Evolutionary conservation across 1,140 invertebrate species (phyloP).

Genomic region (Bactericera cockerelli): DNA sequence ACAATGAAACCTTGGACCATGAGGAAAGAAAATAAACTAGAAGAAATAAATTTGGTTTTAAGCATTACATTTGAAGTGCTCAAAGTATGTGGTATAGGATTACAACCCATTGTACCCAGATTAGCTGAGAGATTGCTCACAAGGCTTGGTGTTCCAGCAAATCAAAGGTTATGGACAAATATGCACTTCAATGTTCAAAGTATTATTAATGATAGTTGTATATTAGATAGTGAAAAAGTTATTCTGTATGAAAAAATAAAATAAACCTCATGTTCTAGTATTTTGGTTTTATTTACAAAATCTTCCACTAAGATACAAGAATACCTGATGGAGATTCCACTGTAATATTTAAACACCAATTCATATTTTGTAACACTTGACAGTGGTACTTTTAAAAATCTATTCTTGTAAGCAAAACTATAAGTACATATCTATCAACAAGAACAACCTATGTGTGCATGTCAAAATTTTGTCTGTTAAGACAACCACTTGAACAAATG

Average conservation of each 20-base stretch:
- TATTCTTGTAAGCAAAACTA: too few species aligned
- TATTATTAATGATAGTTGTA: neutral
- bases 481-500: too few species aligned
- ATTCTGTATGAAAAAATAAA: conserved; percentile 21
- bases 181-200: conserved; percentile 20
- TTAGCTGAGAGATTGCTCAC: conserved; percentile 46
- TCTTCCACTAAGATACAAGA: too few species aligned
- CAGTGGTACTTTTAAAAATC: too few species aligned
- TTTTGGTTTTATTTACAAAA: too few species aligned
- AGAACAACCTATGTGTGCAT: too few species aligned
- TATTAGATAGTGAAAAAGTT: conserved; percentile 18
- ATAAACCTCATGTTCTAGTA: neutral
- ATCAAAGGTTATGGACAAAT: conserved; percentile 37
- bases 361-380: too few species aligned
- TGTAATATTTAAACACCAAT: too few species aligned
- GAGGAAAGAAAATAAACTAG: conserved; percentile 35
- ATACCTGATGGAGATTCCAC: too few species aligned
- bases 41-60: conserved; percentile 52
- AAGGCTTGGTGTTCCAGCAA: conserved; percentile 39
- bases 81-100: conserved; percentile 50
- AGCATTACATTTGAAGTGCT: conserved; percentile 70
- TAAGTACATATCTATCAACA: too few species aligned
- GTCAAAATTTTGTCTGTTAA: too few species aligned
- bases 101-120: conserved; percentile 72
- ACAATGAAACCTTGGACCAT: conserved; percentile 75